Evolutionary conservation across 2,113 vertebrate species (phyloP), one percentile per base, ranked within the genome.

Genomic region (Myrmecophaga tridactyla): DNA sequence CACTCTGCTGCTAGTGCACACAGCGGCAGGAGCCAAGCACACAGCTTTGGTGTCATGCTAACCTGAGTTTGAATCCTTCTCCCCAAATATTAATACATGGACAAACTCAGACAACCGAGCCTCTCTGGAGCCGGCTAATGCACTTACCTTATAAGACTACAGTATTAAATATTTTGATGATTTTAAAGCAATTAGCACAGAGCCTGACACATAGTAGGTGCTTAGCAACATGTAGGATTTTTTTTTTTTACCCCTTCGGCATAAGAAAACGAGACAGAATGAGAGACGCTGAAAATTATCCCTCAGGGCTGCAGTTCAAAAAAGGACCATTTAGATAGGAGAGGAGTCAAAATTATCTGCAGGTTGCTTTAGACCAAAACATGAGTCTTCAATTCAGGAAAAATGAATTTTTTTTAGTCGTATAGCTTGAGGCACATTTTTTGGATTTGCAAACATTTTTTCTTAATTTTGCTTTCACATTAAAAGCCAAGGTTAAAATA

Each of bases 401-500:
- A 80, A 46, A 78, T 65, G 10, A 82, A 23, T 23, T 60, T 91
- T 95, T 69, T 60, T 62, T 96, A 90, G 67, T 17, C 48, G 56
- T 48, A 1, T 48, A 86, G 63, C 39, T 73, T 85, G 31, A 78
- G 48, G 8, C 51, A 84, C 11, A 29, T 75, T 70, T 92, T 81
- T 60, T 20, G 31, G 36, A 39, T 46, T 78, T 85, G 41, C 8
- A 93, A 89, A 43, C 62, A 86, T 94, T 82, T 78, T 69, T n/a
- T 7, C 73, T n/a, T 90, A 62, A 3, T 78, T 89, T 72, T 78
- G 21, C 29, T 83, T 96, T 93, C 90, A 92, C n/a, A 62, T 72
- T 92, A 53, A 85, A 95, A 90, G 31, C 95, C 77, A 91, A 95
- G 82, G 82, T 77, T 81, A 86, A 89, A 90, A 31, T 93, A 58